Evolutionary conservation across 2,113 vertebrate genomes (phyloP).

Genomic region (Platanista minor): DNA sequence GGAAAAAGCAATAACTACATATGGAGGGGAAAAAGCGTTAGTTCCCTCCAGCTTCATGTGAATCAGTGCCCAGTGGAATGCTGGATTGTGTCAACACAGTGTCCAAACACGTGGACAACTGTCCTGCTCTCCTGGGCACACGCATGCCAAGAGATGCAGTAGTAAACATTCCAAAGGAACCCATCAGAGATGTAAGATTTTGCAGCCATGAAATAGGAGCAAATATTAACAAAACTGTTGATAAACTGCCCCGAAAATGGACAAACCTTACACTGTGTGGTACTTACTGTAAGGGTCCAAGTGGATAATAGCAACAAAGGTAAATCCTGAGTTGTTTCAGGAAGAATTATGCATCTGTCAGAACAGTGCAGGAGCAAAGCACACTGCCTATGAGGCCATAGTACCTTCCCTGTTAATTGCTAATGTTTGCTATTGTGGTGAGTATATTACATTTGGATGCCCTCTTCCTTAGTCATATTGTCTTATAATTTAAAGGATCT

Average conservation of each 20-base stretch:
- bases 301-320: background rate
- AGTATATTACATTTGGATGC: background rate
- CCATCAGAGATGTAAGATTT: background rate
- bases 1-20: background rate
- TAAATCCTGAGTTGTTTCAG: background rate
- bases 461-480: background rate
- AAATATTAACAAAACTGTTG: background rate
- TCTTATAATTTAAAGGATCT: background rate
- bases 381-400: background rate
- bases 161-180: background rate
- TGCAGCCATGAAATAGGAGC: background rate
- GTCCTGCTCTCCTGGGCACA: background rate
- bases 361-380: background rate
- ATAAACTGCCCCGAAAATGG: background rate
- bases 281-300: background rate
- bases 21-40: background rate
- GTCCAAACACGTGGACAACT: background rate
- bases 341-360: background rate
- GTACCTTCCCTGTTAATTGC: accelerated
- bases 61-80: background rate
- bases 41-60: background rate
- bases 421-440: accelerated
- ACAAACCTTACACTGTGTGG: background rate
- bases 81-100: background rate
- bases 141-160: accelerated